Conservation (phyloP, 2,797 vertebrate genomes). For the Meda fulgida region DNA sequence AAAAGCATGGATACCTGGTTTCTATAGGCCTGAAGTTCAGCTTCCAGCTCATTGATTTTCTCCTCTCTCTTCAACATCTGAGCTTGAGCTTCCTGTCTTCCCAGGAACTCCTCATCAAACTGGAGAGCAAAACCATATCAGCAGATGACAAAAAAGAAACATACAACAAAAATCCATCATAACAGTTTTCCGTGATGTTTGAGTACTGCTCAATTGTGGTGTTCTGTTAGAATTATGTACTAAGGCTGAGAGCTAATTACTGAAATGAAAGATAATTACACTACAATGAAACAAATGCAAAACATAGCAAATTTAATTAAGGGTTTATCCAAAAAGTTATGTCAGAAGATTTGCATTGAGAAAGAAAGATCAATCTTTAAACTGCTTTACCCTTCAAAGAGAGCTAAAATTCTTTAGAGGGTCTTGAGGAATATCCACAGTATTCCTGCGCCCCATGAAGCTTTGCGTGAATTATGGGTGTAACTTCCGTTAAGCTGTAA, state of each 20-base stretch:
- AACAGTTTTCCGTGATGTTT: background rate
- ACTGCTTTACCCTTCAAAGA: background rate
- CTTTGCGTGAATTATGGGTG: too few species aligned
- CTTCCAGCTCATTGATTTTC: slow-evolving; percentile 87
- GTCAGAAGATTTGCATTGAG: background rate
- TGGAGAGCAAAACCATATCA: slow-evolving; percentile 63
- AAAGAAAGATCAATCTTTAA: background rate
- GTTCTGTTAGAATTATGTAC: background rate
- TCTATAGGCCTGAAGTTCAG: slow-evolving; percentile 87
- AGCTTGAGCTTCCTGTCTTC: slow-evolving; percentile 90
- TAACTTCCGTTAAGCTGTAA: too few species aligned
- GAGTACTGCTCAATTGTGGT: background rate
- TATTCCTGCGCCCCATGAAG: too few species aligned
- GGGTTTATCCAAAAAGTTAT: background rate
- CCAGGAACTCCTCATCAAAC: slow-evolving; percentile 93
- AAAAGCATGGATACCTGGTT: slow-evolving; percentile 81
- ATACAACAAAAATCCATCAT: background rate
- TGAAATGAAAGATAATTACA: background rate
- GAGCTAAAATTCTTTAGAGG: background rate
- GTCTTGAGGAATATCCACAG: background rate
- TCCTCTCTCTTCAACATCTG: slow-evolving; percentile 88
- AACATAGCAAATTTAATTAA: background rate
- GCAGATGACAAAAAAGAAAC: background rate
- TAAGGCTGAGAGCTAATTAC: background rate
- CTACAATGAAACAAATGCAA: background rate